These are phyloP conservation scores for Hyposmocoma kahamanoa DNA, from an alignment of 1,140 invertebrate species.

Conservation along the genomic window DNA sequence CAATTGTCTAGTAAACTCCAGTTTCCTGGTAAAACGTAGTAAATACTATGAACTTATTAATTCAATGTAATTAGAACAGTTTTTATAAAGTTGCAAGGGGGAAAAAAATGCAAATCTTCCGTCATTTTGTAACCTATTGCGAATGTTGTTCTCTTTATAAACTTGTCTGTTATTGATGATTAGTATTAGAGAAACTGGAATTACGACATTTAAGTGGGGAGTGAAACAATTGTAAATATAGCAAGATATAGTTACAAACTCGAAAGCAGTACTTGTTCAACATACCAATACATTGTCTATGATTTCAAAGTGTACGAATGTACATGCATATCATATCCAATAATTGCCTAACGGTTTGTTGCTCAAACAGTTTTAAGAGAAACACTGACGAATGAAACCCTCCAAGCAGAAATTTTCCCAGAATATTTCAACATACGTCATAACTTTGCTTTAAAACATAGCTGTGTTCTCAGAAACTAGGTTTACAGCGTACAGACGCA, in stretches of 20 bases:
- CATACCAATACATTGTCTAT: too few relatives aligned
- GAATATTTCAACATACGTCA: background rate
- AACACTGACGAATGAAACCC: background rate
- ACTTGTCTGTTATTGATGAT: too few relatives aligned
- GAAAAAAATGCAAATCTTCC: background rate
- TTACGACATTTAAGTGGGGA: too few relatives aligned
- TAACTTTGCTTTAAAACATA: background rate
- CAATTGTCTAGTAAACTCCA: constrained; percentile 23
- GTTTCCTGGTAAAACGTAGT: constrained; percentile 28
- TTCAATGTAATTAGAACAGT: constrained; percentile 6
- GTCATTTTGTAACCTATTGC: background rate
- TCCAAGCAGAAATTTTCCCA: background rate
- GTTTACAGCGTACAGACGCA: constrained; percentile 57
- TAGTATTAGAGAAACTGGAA: too few relatives aligned
- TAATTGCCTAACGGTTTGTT: background rate
- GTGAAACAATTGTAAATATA: too few relatives aligned
- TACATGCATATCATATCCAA: background rate
- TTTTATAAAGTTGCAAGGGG: background rate
- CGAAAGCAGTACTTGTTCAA: too few relatives aligned
- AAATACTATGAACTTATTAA: constrained; percentile 28
- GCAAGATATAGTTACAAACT: too few relatives aligned
- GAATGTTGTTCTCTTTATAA: too few relatives aligned
- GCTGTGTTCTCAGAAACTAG: constrained; percentile 33
- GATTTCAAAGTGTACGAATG: too few relatives aligned
- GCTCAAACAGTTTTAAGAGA: background rate